Evolutionary conservation across 2,888 invertebrate species (phyloP).

Genomic region (Stenotaenia linearis): DNA sequence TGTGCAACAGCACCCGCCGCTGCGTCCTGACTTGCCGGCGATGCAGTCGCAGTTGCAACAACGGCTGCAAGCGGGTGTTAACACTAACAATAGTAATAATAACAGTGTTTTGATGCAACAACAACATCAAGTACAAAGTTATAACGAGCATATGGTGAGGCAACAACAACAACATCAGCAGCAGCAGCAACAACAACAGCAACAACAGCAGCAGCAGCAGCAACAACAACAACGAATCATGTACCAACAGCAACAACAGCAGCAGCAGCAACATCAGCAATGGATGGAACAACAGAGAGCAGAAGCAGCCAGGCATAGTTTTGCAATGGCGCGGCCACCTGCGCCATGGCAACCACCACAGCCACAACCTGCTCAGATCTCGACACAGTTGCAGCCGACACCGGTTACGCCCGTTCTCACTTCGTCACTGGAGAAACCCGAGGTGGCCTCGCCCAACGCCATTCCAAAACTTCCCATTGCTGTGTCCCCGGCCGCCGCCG

Average conservation of each 20-base stretch:
- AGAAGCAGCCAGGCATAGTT: slow-evolving; percentile 31
- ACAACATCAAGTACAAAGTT: neutral
- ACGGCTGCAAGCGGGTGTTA: neutral
- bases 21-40: neutral
- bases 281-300: slow-evolving; percentile 32
- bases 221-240: neutral
- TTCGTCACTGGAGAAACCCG: neutral
- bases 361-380: neutral
- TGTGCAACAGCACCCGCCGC: neutral
- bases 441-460: neutral
- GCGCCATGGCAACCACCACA: slow-evolving; percentile 21
- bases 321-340: slow-evolving; percentile 20
- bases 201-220: neutral
- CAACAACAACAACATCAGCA: neutral
- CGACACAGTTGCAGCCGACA: neutral
- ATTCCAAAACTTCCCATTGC: neutral
- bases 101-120: neutral
- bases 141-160: neutral
- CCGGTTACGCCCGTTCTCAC: neutral
- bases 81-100: neutral
- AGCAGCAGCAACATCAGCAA: slow-evolving; percentile 30
- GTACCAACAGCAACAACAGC: slow-evolving; percentile 26
- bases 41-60: neutral
- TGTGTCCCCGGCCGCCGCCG: neutral
- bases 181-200: neutral